Evolutionary conservation across 1,140 invertebrate genomes (phyloP), one percentile per base, ranked within the genome.

Genomic region (Drosophila sucinea): DNA sequence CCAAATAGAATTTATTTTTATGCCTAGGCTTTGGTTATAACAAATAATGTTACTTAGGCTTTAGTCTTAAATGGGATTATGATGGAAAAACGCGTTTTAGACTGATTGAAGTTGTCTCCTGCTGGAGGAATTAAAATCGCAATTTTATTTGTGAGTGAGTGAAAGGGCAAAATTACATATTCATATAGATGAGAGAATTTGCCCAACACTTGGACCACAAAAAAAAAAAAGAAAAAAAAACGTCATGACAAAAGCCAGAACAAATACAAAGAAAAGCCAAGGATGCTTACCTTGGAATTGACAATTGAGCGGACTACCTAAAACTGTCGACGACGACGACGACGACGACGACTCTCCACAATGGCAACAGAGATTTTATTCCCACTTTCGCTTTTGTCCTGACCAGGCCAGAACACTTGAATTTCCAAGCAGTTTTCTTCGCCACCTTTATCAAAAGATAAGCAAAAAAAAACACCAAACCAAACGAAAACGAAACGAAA

Each of bases 131-230:
- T 56, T 56, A 56, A 56, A 56, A 23, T 1, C 2, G 25, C 23
- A 3, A 5, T 51, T 54, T 23, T 11, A 3, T 25, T 25, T n/a
- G 25, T 17, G 17, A 17, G 40, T 17, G 29, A 8, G 30, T 32
- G 57, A 85, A 70, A 75, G 32, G 17, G 30, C 32, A 67, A 78
- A 72, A 78, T 78, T 86, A 76, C 79, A 86, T 86, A 86, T 86
- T 86, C 79, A 83, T 77, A 79, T 60, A 69, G 29, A 32, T 77
- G 63, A 62, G 38, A 51, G 76, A 56, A 70, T 79, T 57, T 68
- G 60, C 65, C 67, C 62, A 81, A 40, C 67, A 58, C 73, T 78
- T 75, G 47, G 51, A 61, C 57, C 32, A 2, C 10, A 11, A 6
- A 33, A 29, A 33, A 27, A 27, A 17, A 17, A 17, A 17, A 17